Conservation (phyloP, 2,888 invertebrate species). For the Pimpla rufipes region DNA sequence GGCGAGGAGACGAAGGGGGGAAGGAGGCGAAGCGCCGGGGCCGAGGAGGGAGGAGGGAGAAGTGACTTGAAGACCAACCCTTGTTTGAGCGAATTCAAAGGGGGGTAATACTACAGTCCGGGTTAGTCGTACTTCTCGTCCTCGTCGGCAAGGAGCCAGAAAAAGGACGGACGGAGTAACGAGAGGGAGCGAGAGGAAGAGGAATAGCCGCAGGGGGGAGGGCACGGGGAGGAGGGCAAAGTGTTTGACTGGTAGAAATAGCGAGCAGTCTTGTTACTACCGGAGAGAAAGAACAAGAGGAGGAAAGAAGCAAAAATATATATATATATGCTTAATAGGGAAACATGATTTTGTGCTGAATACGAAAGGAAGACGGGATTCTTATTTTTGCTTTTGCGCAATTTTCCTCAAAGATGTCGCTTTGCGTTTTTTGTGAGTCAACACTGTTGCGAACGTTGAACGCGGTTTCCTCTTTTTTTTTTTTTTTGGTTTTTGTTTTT, state of each 20-base stretch:
- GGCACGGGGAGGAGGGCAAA: not conserved
- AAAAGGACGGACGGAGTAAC: conserved; percentile 11
- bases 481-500: too few relatives aligned
- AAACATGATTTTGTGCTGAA: too few relatives aligned
- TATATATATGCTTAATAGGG: not conserved
- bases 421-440: too few relatives aligned
- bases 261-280: conserved; percentile 22
- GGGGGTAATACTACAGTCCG: conserved; percentile 74
- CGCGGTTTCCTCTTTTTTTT: too few relatives aligned
- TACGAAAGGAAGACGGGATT: too few relatives aligned
- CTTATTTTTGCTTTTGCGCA: too few relatives aligned
- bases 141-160: conserved; percentile 72
- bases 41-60: not conserved
- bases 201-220: not conserved
- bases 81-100: conserved; percentile 79
- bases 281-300: not conserved
- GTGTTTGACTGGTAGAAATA: conserved; percentile 36
- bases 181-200: not conserved
- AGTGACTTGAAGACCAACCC: conserved; percentile 79
- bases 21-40: not conserved
- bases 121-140: conserved; percentile 70
- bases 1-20: not conserved
- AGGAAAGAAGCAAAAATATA: not conserved
- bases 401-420: too few relatives aligned
- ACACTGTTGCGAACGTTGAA: too few relatives aligned